Base-by-base conservation (phyloP, 2,888 invertebrate genomes). In the Dicycla oo region DNA sequence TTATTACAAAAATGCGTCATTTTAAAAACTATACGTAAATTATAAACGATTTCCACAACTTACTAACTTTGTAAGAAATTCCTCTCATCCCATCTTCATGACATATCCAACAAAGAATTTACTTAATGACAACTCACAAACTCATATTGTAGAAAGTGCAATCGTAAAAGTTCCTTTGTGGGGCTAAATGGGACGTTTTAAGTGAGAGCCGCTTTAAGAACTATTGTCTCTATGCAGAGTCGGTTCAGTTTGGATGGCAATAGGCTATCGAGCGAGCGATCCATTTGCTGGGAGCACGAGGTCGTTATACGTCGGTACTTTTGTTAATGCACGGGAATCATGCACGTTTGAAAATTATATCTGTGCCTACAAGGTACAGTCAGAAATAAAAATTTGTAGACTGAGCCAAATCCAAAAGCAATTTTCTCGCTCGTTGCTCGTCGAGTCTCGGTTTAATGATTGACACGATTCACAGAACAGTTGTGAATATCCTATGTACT, bases 141-240 rank as follows among this genome's bases (percentile, higher is more conserved):
- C 84, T 80, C 85, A 75, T 86, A 85, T 82, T 80, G 76, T 75
- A 84, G 80, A 86, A 82, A 88, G 87, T 88, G 88, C 88, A 86
- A 85, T 84, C 81, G 86, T 88, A 89, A 92, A 93, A 91, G 90
- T 93, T 89, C 91, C 93, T 94, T 94, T 94, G 93, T 93, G 90
- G 80, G 75, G 75, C 83, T 88, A 91, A 93, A 93, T 93, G 91
- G 93, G 88, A 89, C 93, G 89, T 91, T 94, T 91, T 92, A 91
- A 94, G 93, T 92, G 91, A 91, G 91, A 89, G 88, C 91, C 88
- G 89, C 91, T 92, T 90, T 92, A 91, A 92, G 93, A 91, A 92
- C 92, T 90, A 93, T 94, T 93, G 92, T 93, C 91, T 92, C 86
- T 89, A 90, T 90, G 91, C 89, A 88, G 87, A 90, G 84, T 83